Conservation (phyloP, 2,113 vertebrate species). For the Actenoides lindsayi region DNA sequence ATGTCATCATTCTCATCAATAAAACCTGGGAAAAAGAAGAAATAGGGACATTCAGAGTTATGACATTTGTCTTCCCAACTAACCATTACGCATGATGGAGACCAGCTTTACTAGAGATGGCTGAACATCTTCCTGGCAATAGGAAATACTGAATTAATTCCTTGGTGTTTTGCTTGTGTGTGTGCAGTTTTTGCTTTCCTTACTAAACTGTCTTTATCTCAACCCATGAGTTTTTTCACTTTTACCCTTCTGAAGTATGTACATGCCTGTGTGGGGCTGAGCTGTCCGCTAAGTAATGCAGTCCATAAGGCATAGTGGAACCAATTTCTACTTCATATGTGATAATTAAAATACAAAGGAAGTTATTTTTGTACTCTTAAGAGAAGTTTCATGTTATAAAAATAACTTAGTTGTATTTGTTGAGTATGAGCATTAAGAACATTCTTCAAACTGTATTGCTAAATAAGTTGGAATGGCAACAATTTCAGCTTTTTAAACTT, state of each 20-base stretch:
- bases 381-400: background rate
- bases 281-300: background rate
- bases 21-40: background rate
- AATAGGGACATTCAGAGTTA: fast-evolving
- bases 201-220: background rate
- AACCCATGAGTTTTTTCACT: background rate
- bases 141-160: background rate
- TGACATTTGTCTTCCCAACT: background rate
- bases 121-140: background rate
- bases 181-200: fast-evolving
- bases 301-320: background rate
- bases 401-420: background rate
- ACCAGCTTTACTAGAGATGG: background rate
- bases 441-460: background rate
- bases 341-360: background rate
- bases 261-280: background rate
- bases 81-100: fast-evolving
- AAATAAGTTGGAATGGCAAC: background rate
- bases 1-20: background rate
- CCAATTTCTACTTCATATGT: background rate
- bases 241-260: background rate
- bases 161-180: fast-evolving
- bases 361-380: background rate
- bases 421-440: background rate
- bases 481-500: background rate